Evolutionary conservation across 2,888 invertebrate species (phyloP), one percentile per base, ranked within the genome.

Genomic region (Diloba caeruleocephala): DNA sequence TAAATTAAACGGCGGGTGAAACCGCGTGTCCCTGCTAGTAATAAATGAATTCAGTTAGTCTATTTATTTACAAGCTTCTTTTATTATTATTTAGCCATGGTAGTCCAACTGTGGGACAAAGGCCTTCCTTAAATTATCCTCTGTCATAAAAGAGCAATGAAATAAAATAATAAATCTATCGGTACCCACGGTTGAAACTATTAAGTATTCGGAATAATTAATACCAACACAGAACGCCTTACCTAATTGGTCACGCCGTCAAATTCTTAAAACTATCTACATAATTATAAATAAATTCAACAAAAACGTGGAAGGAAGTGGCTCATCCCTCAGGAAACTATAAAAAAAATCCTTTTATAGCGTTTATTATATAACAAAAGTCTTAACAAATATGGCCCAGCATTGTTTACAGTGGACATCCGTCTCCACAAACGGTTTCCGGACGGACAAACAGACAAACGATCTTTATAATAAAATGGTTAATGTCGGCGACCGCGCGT

Each of bases 331-430:
- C 42, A 61, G 70, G 70, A 70, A 70, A 37, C 55, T 39, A 56
- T 70, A 82, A 82, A 81, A 82, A 79, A 58, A 63, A n/a, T n/a
- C 37, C 70, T 41, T 74, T 81, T 75, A 77, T 68, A 68, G 19
- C 59, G 50, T 45, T 72, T 72, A 71, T 74, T 76, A 73, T 52
- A 60, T 69, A 63, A 71, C 62, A 71, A 63, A 61, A 53, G 63
- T 71, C 63, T 60, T 57, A 61, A 63, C 59, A 71, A 60, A 71
- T 73, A 65, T 43, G 36, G 42, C 38, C 41, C 58, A 48, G 45
- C 41, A 61, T 64, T 78, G 79, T 84, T 84, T 86, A 84, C 83
- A 79, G 79, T 81, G 76, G 77, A 78, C 84, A 83, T 87, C 87
- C 87, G 85, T 69, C 46, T 67, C 62, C 71, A 51, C 59, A 38